Conservation (phyloP, 2,888 invertebrate genomes). For the Agriopis leucophaearia region DNA sequence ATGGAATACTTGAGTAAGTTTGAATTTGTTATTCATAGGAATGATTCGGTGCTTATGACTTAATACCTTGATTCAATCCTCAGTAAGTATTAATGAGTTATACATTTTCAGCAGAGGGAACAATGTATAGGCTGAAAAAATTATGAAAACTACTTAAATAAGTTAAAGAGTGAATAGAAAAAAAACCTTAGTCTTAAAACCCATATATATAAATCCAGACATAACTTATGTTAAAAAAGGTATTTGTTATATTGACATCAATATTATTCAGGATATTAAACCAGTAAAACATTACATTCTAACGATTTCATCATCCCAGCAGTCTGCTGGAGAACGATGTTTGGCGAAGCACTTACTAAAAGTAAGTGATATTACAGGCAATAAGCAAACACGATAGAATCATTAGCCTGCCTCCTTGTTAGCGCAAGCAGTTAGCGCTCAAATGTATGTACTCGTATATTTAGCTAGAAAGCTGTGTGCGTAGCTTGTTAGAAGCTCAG, state of each 20-base stretch:
- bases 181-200: too few species aligned
- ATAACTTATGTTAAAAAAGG: neutral
- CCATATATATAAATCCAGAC: too few species aligned
- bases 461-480: conserved; percentile 41
- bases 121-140: too few species aligned
- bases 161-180: too few species aligned
- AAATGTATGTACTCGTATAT: conserved; percentile 34
- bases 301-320: conserved; percentile 4
- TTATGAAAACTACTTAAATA: too few species aligned
- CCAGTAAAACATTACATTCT: neutral
- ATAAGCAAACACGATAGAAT: conserved; percentile 45
- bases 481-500: conserved; percentile 28
- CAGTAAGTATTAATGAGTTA: too few species aligned
- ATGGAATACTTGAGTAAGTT: neutral
- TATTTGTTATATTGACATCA: neutral
- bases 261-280: neutral
- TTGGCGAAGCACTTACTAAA: conserved; percentile 12
- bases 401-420: conserved; percentile 53
- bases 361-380: conserved; percentile 22
- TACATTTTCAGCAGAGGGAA: too few species aligned
- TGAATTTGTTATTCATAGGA: neutral
- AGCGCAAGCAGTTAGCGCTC: conserved; percentile 48
- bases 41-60: neutral
- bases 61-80: neutral
- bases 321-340: conserved; percentile 1